Base-by-base conservation (phyloP, 2,888 invertebrate genomes). In the Trachelus tabidus region DNA sequence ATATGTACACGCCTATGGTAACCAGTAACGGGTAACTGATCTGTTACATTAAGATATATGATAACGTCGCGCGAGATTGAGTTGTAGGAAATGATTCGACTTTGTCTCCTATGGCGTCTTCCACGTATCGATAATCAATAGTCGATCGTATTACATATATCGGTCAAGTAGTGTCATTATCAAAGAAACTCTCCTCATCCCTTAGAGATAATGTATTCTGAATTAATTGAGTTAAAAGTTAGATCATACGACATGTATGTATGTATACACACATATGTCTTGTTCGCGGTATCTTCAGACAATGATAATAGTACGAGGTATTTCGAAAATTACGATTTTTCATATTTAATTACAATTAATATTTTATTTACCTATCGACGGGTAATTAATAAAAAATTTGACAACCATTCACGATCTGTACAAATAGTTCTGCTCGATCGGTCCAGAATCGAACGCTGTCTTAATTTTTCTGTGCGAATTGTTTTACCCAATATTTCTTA, bases 61-160 rank as follows among this genome's bases (percentile, higher is more conserved):
- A 82, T 76, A 77, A 77, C 79, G 77, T 81, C 79, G 79, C 79
- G 81, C 77, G 68, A 71, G 82, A 85, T 84, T 80, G 81, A 82
- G 73, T 84, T 85, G 80, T 84, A 85, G 82, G 83, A 83, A 83
- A 81, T 75, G 79, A 83, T 81, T 78, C 77, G 73, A 69, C 1
- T 71, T 71, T 71, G 12, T 71, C 71, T 56, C 23, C 56, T 56
- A 56, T 56, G 23, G 9, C 56, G 56, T 56, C 56, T 56, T 56
- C 56, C 23, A 56, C 23, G 56, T 56, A 56, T 56, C 56, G 56
- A 9, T 56, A 56, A 56, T 56, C 56, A 56, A 37, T 37, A 56
- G 23, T 23, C 9, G 56, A 56, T 56, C 56, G 23, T 56, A 56
- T 56, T 56, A 9, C 56, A 23, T 23, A 23, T 23, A 23, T 56